Base-by-base conservation (phyloP, 2,113 vertebrate genomes). In the Dicentrarchus labrax region DNA sequence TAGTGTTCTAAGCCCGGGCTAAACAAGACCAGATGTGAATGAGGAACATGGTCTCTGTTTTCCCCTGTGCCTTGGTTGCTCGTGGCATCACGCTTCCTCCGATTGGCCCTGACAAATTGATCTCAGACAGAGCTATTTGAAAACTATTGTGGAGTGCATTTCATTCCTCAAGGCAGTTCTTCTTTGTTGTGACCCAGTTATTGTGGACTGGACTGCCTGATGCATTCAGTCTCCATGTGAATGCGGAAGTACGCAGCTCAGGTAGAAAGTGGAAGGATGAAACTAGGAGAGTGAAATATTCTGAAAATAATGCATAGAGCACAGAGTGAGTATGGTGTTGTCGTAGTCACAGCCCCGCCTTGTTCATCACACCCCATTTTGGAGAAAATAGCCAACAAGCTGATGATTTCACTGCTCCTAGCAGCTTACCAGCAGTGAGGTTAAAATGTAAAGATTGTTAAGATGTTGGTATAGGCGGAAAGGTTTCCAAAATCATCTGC, bases 11-110 rank as follows among this genome's bases (percentile, higher is more conserved):
- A 80, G 66, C 50, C 62, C 13, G 0, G 16, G 54, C 77, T 90
- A 92, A 91, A 73, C 78, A 60, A 69, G 39, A 83, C 74, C 87
- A 93, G 81, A 89, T 92, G 91, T 88, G 72, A 64, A 41, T 13
- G 21, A 38, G 72, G 45, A 87, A 78, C 76, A 72, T 77, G 76
- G 69, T 83, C 83, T 81, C 41, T 64, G 41, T 87, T 65, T 80
- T 82, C 80, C 79, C 66, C 30, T 36, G 75, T 75, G 83, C 30
- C 69, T 41, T 43, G 73, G 56, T 87, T 85, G 79, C 83, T 92
- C 24, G 62, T 88, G 84, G 85, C 88, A 85, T 88, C 84, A 60
- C 8, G 60, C 50, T 76, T 72, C 67, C 73, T 80, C 10, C 0
- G 72, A 84, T 76, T 72, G 84, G 61, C 50, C 78, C 3, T 68